phyloP scores from a whole-genome alignment of 2,888 invertebrate species.

The Liposcelis brunnea region DNA sequence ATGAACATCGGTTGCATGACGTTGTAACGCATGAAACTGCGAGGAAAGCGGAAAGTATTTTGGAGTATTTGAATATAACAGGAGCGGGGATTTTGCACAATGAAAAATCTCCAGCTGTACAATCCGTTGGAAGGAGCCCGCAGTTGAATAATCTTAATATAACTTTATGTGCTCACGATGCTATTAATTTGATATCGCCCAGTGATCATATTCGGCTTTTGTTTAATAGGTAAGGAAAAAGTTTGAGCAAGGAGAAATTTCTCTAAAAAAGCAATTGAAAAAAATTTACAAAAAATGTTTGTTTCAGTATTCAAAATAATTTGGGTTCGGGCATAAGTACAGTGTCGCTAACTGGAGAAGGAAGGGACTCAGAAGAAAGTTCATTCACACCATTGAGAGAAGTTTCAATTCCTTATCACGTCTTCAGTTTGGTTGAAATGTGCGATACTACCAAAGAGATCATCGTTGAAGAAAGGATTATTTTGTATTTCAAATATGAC shows the following conservation, averaged over 20 bases:
- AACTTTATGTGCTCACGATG: constrained; percentile 71
- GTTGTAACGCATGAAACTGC: constrained; percentile 56
- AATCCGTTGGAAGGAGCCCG: constrained; percentile 78
- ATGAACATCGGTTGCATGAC: constrained; percentile 66
- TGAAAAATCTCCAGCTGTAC: constrained; percentile 83
- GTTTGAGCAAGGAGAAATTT: too few relatives aligned
- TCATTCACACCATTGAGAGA: constrained; percentile 74
- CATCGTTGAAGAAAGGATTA: constrained; percentile 69
- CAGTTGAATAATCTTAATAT: constrained; percentile 65
- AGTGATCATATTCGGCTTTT: constrained; percentile 55
- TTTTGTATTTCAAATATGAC: constrained; percentile 93
- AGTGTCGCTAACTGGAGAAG: constrained; percentile 83
- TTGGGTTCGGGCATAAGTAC: constrained; percentile 82
- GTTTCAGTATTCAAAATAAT: constrained; percentile 46
- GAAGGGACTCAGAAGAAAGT: constrained; percentile 68
- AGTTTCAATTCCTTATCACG: constrained; percentile 68
- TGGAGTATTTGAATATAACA: constrained; percentile 64
- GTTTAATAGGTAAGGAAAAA: constrained; percentile 36
- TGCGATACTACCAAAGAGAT: constrained; percentile 92
- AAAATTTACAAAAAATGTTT: constrained; percentile 9
- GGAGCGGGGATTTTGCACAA: constrained; percentile 93
- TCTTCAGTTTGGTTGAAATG: constrained; percentile 89
- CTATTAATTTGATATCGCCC: constrained; percentile 80
- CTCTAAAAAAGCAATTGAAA: too few relatives aligned
- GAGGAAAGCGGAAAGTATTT: constrained; percentile 50